phyloP scores from a whole-genome alignment of 1,140 invertebrate species.

The Microplitis demolitor region DNA sequence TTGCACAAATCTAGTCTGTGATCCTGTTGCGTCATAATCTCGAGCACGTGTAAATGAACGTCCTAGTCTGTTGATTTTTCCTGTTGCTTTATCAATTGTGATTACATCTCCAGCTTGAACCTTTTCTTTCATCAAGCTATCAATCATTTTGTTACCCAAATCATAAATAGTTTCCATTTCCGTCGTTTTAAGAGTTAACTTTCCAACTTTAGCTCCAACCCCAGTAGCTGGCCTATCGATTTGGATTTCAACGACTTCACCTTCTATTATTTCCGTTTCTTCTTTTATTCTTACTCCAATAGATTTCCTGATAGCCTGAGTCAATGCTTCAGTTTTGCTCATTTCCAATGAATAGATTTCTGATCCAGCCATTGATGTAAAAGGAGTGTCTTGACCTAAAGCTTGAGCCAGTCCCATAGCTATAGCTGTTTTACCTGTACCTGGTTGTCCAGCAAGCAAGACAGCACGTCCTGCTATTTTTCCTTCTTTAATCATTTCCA shows the following conservation, averaged over 20 bases:
- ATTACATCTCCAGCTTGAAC: constrained; percentile 96
- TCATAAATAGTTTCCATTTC: constrained; percentile 99
- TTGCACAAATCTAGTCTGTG: constrained; percentile 94
- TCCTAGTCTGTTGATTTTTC: constrained; percentile 94
- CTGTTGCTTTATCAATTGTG: constrained; percentile 97
- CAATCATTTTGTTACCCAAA: constrained; percentile 98
- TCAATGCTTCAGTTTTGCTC: constrained; percentile 98
- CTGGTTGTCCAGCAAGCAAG: constrained; percentile 94
- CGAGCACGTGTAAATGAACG: constrained; percentile 93
- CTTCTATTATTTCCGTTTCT: constrained; percentile 98
- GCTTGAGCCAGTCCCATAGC: constrained; percentile 96
- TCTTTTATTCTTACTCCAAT: constrained; percentile 98
- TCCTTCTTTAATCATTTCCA: constrained; percentile 98
- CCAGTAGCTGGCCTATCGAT: constrained; percentile 93
- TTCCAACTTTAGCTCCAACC: constrained; percentile 88
- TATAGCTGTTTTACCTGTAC: constrained; percentile 97
- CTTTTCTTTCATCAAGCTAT: constrained; percentile 96
- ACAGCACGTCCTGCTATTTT: constrained; percentile 98
- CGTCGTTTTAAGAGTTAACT: constrained; percentile 96
- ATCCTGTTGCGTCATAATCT: constrained; percentile 97
- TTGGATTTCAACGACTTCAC: constrained; percentile 97
- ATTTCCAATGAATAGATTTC: constrained; percentile 99
- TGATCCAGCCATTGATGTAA: constrained; percentile 96
- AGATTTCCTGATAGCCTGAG: constrained; percentile 95
- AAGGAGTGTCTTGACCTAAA: constrained; percentile 93